These are phyloP conservation scores for Dorcus hopei DNA, from an alignment of 2,888 invertebrate genomes.

Conservation along the genomic window DNA sequence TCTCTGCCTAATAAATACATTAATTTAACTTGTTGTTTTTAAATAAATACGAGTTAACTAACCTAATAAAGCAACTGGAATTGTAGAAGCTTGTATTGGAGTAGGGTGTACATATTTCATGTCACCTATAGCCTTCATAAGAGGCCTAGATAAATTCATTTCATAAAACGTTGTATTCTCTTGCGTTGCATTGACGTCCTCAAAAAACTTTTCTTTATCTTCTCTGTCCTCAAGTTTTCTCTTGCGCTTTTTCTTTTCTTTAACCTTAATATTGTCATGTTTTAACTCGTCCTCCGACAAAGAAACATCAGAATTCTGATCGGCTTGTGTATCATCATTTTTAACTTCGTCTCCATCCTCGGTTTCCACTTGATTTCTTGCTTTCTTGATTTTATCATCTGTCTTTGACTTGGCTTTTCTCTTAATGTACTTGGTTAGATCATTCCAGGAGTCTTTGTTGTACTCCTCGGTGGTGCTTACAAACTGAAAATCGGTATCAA, in stretches of 20 bases:
- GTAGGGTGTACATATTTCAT: slow-evolving; percentile 93
- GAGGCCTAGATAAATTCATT: slow-evolving; percentile 93
- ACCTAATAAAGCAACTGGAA: slow-evolving; percentile 86
- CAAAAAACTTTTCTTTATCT: slow-evolving; percentile 58
- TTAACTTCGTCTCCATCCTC: slow-evolving; percentile 51
- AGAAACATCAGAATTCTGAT: slow-evolving; percentile 57
- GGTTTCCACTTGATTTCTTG: slow-evolving; percentile 39
- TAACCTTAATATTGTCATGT: slow-evolving; percentile 66
- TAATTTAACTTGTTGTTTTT: too few relatives aligned
- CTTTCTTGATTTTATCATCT: slow-evolving; percentile 77
- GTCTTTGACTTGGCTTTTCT: slow-evolving; percentile 76
- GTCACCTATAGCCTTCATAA: slow-evolving; percentile 85
- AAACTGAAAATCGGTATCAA: slow-evolving; percentile 80
- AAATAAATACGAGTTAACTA: slow-evolving; percentile 14
- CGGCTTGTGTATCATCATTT: slow-evolving; percentile 45
- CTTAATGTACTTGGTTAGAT: slow-evolving; percentile 74
- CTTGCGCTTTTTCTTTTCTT: slow-evolving; percentile 55
- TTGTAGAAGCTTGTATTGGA: slow-evolving; percentile 93
- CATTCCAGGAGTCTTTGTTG: slow-evolving; percentile 78
- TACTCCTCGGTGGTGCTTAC: slow-evolving; percentile 74
- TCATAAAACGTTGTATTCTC: slow-evolving; percentile 76
- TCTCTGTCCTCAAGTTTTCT: slow-evolving; percentile 47
- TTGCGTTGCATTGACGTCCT: slow-evolving; percentile 66
- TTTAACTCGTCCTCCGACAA: slow-evolving; percentile 78
- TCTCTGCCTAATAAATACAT: slow-evolving; percentile 67